These are phyloP conservation scores for Luscinia luscinia DNA, from an alignment of 2,797 vertebrate genomes.

Conservation along the genomic window DNA sequence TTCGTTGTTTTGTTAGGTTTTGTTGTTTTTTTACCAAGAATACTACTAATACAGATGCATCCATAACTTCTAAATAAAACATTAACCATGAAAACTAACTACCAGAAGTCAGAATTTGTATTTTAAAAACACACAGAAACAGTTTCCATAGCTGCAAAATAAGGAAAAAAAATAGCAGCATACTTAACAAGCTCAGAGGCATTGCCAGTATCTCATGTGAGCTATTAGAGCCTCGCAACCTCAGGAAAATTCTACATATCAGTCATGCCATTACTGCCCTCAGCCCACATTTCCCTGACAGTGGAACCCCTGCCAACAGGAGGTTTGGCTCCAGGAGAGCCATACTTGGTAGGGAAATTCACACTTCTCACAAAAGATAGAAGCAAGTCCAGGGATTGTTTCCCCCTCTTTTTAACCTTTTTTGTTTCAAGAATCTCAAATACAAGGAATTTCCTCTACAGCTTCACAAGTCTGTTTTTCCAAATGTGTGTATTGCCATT, in stretches of 20 bases:
- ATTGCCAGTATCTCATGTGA: neutral
- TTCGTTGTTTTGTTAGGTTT: neutral
- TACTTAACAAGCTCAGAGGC: neutral
- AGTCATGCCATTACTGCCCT: neutral
- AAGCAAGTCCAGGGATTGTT: neutral
- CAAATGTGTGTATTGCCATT: neutral
- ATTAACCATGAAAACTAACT: neutral
- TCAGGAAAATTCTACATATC: neutral
- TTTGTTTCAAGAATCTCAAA: neutral
- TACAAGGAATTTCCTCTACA: neutral
- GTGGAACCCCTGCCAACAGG: fast-evolving
- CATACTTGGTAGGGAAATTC: neutral
- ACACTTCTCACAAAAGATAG: neutral
- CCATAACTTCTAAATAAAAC: neutral
- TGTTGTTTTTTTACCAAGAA: neutral
- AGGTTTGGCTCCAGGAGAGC: neutral
- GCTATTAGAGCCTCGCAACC: neutral
- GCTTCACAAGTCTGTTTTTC: neutral
- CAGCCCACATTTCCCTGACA: neutral
- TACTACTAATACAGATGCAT: neutral
- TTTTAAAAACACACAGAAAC: neutral
- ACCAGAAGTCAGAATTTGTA: neutral
- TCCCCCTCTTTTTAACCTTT: neutral
- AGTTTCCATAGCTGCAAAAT: neutral
- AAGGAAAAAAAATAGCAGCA: neutral